These are phyloP conservation scores for Acleris cristana DNA, from an alignment of 2,888 invertebrate species.

Conservation along the genomic window DNA sequence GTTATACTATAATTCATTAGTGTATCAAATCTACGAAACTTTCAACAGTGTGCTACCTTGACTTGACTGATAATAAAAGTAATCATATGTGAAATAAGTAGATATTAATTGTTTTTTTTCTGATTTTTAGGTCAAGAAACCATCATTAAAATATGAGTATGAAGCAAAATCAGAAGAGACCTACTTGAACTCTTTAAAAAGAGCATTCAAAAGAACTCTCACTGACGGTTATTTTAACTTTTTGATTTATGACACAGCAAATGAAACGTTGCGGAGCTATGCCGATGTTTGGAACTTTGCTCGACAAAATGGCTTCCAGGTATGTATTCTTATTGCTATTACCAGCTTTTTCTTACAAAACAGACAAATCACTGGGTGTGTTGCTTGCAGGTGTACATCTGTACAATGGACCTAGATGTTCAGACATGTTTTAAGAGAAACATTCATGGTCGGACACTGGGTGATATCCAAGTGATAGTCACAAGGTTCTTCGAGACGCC, in stretches of 20 bases:
- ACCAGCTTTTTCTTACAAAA: constrained; percentile 2
- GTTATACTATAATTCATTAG: too few species aligned
- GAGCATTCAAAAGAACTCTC: constrained; percentile 95
- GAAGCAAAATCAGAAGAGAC: constrained; percentile 92
- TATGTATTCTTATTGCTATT: constrained; percentile 55
- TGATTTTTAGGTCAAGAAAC: constrained; percentile 68
- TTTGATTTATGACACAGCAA: constrained; percentile 95
- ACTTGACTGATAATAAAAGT: too few species aligned
- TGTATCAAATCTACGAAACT: too few species aligned
- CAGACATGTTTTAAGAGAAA: constrained; percentile 92
- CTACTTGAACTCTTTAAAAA: constrained; percentile 92
- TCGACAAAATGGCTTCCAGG: constrained; percentile 93
- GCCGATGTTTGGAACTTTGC: constrained; percentile 95
- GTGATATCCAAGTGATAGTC: constrained; percentile 90
- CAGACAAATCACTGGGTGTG: constrained; percentile 15
- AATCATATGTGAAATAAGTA: too few species aligned
- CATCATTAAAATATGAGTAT: constrained; percentile 94
- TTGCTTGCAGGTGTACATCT: constrained; percentile 91
- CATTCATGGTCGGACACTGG: constrained; percentile 90
- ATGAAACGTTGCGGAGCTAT: constrained; percentile 91
- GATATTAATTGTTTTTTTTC: constrained; percentile 48
- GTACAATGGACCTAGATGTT: constrained; percentile 93
- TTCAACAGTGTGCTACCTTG: too few species aligned
- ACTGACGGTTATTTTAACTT: constrained; percentile 96
- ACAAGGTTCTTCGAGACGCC: constrained; percentile 91